Conservation (phyloP, 2,888 invertebrate species). For the Teleogryllus oceanicus region DNA sequence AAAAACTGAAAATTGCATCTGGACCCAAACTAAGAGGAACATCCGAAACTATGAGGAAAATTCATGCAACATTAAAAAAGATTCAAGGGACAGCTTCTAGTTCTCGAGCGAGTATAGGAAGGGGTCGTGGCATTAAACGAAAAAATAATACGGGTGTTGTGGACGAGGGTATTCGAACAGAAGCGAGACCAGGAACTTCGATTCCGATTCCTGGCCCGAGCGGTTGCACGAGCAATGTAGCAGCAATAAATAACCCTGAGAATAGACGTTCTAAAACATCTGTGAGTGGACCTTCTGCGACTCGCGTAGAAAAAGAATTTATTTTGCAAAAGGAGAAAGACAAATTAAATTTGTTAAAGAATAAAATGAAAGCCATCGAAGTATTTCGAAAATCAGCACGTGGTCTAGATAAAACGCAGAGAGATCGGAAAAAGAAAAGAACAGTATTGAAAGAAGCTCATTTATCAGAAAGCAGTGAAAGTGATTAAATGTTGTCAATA, state of each 20-base stretch:
- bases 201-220: neutral
- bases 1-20: slow-evolving; percentile 30
- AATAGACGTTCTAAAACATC: too few relatives aligned
- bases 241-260: too few relatives aligned
- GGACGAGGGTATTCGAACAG: neutral
- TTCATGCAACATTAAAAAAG: slow-evolving; percentile 29
- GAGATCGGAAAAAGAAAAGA: slow-evolving; percentile 44
- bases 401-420: slow-evolving; percentile 55
- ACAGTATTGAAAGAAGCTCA: slow-evolving; percentile 52
- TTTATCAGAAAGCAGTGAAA: slow-evolving; percentile 63
- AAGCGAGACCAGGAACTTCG: neutral
- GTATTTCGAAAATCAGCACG: slow-evolving; percentile 60
- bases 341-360: slow-evolving; percentile 59
- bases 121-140: neutral
- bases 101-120: neutral
- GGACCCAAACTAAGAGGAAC: slow-evolving; percentile 20
- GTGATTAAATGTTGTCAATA: neutral
- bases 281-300: too few relatives aligned
- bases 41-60: slow-evolving; percentile 27
- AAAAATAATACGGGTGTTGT: neutral
- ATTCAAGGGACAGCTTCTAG: neutral
- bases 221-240: neutral
- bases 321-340: slow-evolving; percentile 74
- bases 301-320: slow-evolving; percentile 49
- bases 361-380: slow-evolving; percentile 72